Base-by-base conservation (phyloP, 2,888 invertebrate species). In the Chrysotoxum bicinctum region DNA sequence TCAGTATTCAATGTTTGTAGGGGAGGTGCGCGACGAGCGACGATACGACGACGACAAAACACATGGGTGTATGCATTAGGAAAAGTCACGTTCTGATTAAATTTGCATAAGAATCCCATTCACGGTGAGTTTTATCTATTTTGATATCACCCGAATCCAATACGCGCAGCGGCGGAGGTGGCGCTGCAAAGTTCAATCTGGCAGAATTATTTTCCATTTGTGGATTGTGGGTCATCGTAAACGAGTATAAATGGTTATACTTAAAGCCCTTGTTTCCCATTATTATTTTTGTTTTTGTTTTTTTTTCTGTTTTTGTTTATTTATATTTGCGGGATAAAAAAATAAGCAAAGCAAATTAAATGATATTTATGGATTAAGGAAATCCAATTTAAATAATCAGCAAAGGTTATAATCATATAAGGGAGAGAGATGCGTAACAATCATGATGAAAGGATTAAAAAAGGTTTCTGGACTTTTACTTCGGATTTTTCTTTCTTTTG, bases 51-150 rank as follows among this genome's bases (percentile, higher is more conserved):
- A 12, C 19, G 21, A 1, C 4, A 35, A 14, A 35, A 58, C 50
- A 50, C 50, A 50, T 50, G 50, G 32, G 21, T 43, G 70, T 60
- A 40, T 68, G 35, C 52, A 68, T 74, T 62, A 54, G 32, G 78
- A 23, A 56, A 50, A 37, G 73, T 83, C 83, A 83, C 83, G 83
- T 83, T 78, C 43, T 62, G 73, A 62, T 69, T 78, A 68, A 68
- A 83, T 83, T 83, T 83, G 69, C 83, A 83, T 83, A 78, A 52
- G 73, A 83, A 83, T 74, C 74, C 52, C 69, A 83, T 83, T 72
- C 50, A 35, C 77, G 60, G 70, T 50, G 72, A 66, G 52, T 52
- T 66, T 82, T 76, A 81, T 56, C 76, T 81, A 58, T 58, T 58
- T 58, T 72, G 50, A 76, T 82, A 82, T 54, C 72, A 66, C 66